Evolutionary conservation across 2,113 vertebrate species (phyloP).

Genomic region (Spea bombifrons): DNA sequence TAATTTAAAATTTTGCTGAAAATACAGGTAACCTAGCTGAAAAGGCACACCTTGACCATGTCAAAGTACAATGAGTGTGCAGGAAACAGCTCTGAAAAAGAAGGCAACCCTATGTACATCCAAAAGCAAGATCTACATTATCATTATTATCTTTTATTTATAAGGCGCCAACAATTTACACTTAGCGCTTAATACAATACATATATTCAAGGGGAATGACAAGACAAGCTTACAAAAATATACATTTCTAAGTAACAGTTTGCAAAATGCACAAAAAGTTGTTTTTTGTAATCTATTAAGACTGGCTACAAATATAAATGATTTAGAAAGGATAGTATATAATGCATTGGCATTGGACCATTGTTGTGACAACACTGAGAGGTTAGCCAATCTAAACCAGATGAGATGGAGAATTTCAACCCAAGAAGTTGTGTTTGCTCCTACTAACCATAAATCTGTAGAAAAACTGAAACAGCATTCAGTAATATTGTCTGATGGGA

Average conservation of each 20-base stretch:
- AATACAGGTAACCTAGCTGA: too few species aligned
- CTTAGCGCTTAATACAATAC: neutral
- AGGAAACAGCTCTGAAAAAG: too few species aligned
- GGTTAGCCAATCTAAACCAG: constrained; percentile 29
- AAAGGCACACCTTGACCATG: too few species aligned
- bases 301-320: constrained; percentile 6
- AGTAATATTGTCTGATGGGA: too few species aligned
- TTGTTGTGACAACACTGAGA: constrained; percentile 3
- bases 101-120: too few species aligned
- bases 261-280: constrained; percentile 19
- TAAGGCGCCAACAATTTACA: too few species aligned
- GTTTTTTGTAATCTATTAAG: constrained; percentile 19
- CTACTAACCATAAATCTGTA: constrained; percentile 15
- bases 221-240: too few species aligned
- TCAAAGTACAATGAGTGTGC: too few species aligned
- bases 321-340: neutral
- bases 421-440: neutral
- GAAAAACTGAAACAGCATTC: neutral
- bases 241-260: constrained; percentile 10
- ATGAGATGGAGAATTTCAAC: constrained; percentile 10
- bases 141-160: too few species aligned
- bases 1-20: too few species aligned
- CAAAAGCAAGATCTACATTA: too few species aligned
- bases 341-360: neutral
- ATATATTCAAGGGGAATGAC: too few species aligned